phyloP scores from a whole-genome alignment of 2,888 invertebrate species.

The Drosophila monieri region DNA sequence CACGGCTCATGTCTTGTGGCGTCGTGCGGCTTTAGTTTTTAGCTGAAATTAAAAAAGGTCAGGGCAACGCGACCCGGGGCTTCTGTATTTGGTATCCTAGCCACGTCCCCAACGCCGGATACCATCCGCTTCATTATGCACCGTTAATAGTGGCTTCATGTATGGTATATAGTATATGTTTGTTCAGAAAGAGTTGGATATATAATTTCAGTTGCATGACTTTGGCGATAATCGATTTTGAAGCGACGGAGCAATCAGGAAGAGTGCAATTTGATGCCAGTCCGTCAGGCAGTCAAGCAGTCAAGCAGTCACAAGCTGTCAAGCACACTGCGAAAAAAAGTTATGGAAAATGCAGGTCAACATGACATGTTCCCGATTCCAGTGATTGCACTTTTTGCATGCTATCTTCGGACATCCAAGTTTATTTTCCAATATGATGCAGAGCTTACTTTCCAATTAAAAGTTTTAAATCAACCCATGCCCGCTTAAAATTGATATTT shows the following conservation, averaged over 20 bases:
- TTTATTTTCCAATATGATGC: background rate
- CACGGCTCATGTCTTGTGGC: constrained; percentile 24
- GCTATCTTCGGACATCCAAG: background rate
- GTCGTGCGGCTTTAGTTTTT: constrained; percentile 38
- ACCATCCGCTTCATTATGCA: constrained; percentile 35
- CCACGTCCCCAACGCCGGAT: constrained; percentile 21
- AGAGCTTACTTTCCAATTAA: background rate
- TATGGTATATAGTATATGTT: background rate
- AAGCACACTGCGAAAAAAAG: constrained; percentile 26
- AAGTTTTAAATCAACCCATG: background rate
- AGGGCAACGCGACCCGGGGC: constrained; percentile 27
- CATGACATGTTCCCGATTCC: constrained; percentile 6
- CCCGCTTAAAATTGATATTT: background rate
- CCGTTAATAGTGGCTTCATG: constrained; percentile 16
- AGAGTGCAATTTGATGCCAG: constrained; percentile 68
- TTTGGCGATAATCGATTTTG: constrained; percentile 69
- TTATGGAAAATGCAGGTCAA: constrained; percentile 15
- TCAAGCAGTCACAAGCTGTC: constrained; percentile 35
- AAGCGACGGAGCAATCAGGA: constrained; percentile 60
- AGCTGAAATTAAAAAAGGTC: constrained; percentile 53
- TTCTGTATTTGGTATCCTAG: constrained; percentile 41
- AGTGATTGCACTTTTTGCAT: background rate
- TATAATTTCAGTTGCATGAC: constrained; percentile 67
- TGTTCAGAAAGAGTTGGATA: constrained; percentile 32
- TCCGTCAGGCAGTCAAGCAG: constrained; percentile 51